phyloP scores from a whole-genome alignment of 2,113 vertebrate genomes.

The Machaerirhynchus nigripectus region DNA sequence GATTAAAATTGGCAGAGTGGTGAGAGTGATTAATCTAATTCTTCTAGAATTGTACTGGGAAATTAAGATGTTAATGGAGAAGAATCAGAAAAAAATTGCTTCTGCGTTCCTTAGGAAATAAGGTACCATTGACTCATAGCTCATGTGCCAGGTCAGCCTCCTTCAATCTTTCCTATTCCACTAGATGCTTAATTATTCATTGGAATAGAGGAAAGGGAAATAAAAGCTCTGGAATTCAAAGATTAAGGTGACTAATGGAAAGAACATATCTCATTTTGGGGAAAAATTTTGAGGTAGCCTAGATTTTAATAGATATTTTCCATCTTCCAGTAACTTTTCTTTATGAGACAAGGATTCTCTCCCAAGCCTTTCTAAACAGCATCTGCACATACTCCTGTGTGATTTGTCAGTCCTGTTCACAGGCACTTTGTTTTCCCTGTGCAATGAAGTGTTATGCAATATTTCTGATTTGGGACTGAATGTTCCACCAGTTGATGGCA shows the following conservation, averaged over 20 bases:
- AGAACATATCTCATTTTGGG: neutral
- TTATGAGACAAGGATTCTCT: neutral
- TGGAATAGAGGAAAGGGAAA: constrained; percentile 6
- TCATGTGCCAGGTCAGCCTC: neutral
- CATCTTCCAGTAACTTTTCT: neutral
- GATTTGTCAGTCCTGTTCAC: neutral
- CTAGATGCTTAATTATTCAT: constrained; percentile 15
- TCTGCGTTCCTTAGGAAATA: neutral
- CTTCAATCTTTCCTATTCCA: neutral
- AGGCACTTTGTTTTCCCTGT: neutral
- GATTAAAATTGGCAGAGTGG: constrained; percentile 10
- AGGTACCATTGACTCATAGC: neutral
- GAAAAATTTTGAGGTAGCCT: neutral
- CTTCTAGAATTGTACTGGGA: constrained; percentile 48
- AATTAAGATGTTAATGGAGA: constrained; percentile 52
- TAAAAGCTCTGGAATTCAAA: constrained; percentile 31
- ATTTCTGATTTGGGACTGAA: neutral
- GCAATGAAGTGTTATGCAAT: neutral
- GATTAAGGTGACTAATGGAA: constrained; percentile 11
- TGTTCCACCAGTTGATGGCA: neutral
- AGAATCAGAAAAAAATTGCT: constrained; percentile 12
- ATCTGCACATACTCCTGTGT: neutral
- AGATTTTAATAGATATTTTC: constrained; percentile 1
- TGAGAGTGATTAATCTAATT: constrained; percentile 37
- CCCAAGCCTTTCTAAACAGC: neutral